Base-by-base conservation (phyloP, 1,140 invertebrate species). In the Nomia melanderi region DNA sequence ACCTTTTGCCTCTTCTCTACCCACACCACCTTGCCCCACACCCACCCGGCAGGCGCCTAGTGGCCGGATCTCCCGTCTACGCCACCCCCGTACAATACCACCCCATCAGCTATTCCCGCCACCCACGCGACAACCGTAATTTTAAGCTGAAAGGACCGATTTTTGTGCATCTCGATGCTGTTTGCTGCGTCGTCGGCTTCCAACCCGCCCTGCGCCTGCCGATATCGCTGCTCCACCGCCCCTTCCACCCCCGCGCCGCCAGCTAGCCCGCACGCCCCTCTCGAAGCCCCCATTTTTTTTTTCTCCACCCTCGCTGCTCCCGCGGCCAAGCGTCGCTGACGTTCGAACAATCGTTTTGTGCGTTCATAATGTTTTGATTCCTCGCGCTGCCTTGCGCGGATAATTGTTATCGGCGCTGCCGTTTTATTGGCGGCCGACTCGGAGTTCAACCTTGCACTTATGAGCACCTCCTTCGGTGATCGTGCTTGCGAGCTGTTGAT, bases 61-160 rank as follows among this genome's bases (percentile, higher is more conserved):
- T 33, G 31, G 33, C 50, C 75, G 47, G 41, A 39, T 56, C 73
- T 73, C 63, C 76, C 70, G 74, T 83, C 64, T 73, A 70, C 57
- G 78, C 79, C 80, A 63, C 78, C 73, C 80, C 64, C 70, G 78
- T 82, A 84, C 84, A 85, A 85, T 84, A 82, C 80, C 81, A 84
- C 78, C 78, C 83, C 81, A 84, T 85, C 83, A 79, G 83, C 82
- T 81, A 83, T 78, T 77, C 81, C n/a, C 72, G 82, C 79, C 86
- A 76, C 84, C 77, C 84, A 79, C 80, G 79, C 85, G 78, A 86
- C 86, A 85, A 88, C 85, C 87, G 87, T 88, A 88, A 88, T 88
- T 88, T 88, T 87, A 88, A 88, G 87, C 87, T 88, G 86, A 88
- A 88, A 88, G 85, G 82, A 88, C 86, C 87, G 85, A 88, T 87